phyloP scores from a whole-genome alignment of 2,113 vertebrate species.

The Ciconia boyciana region DNA sequence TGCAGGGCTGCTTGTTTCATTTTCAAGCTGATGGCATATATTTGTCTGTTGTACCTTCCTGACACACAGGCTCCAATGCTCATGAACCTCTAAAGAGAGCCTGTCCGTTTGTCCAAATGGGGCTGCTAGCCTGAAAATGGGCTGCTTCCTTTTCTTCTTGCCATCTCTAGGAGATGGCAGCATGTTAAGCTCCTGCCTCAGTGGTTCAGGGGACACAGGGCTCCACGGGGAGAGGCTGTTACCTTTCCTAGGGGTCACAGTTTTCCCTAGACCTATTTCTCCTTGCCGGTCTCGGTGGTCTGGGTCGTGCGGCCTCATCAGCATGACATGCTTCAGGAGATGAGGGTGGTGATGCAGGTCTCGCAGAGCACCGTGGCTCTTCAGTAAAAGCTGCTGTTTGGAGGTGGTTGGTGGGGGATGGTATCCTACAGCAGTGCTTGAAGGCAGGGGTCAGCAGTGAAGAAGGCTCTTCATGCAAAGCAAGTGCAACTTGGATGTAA shows the following conservation, averaged over 20 bases:
- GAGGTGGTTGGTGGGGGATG: background rate
- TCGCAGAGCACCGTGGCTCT: background rate
- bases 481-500: background rate
- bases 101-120: background rate
- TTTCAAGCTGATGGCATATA: background rate
- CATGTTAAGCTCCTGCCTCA: background rate
- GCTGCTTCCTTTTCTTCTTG: background rate
- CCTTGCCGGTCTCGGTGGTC: background rate
- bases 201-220: background rate
- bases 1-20: background rate
- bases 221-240: background rate
- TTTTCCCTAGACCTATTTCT: background rate
- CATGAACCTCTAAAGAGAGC: background rate
- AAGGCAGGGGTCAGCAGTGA: background rate
- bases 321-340: background rate
- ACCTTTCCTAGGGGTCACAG: accelerated
- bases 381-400: background rate
- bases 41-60: background rate
- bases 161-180: background rate
- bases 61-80: background rate
- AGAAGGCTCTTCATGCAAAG: background rate
- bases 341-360: background rate
- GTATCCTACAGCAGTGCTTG: background rate
- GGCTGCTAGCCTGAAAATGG: background rate
- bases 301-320: accelerated